These are phyloP conservation scores for Pachyramphus minor DNA, from an alignment of 2,113 vertebrate genomes.

Conservation along the genomic window DNA sequence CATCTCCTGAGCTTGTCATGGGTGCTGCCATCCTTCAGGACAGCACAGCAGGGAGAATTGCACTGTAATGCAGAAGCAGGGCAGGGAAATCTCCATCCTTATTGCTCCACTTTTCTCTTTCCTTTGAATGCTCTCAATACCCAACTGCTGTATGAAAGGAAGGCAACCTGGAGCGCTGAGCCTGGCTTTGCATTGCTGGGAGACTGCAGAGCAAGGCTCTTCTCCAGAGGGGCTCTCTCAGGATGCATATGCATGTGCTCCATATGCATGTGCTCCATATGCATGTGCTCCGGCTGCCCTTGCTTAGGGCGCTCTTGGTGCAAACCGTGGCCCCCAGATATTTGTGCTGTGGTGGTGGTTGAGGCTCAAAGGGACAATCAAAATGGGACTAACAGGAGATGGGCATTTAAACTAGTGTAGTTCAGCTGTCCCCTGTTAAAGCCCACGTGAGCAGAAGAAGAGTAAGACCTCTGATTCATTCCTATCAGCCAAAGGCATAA, in stretches of 20 bases:
- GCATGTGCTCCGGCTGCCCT: neutral
- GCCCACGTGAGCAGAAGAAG: neutral
- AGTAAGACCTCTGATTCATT: neutral
- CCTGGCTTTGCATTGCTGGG: neutral
- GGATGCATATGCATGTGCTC: neutral
- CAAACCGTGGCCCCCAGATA: neutral
- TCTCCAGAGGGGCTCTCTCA: neutral
- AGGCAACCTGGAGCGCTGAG: neutral
- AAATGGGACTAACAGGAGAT: neutral
- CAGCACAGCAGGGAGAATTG: neutral
- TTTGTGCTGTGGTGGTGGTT: neutral
- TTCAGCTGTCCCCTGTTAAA: neutral
- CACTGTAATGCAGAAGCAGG: neutral
- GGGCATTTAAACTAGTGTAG: neutral
- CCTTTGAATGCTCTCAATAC: neutral
- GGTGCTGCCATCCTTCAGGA: neutral
- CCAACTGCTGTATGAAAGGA: neutral
- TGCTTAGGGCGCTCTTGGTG: neutral
- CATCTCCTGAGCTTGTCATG: neutral
- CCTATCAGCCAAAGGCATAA: neutral
- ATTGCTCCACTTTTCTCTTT: neutral
- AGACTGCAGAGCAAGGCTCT: neutral
- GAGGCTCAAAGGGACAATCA: neutral
- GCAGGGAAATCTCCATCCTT: neutral
- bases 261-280: neutral